Evolutionary conservation across 2,113 vertebrate genomes (phyloP).

Genomic region (Rhipidura dahli): DNA sequence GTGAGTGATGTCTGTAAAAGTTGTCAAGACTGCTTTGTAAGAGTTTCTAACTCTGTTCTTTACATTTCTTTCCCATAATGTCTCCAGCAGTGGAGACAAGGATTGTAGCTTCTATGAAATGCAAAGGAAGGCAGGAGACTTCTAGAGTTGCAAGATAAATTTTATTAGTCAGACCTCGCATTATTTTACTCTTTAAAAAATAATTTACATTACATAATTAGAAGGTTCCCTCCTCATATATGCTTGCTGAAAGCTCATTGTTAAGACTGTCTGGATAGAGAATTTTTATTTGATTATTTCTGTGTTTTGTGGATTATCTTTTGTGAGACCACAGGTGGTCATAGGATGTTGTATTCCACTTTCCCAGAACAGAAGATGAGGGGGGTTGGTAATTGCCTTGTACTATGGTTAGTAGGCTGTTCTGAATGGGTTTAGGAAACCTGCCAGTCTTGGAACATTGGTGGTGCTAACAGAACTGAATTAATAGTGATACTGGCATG

Average conservation of each 20-base stretch:
- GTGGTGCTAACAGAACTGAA: not conserved
- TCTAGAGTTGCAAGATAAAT: constrained; percentile 24
- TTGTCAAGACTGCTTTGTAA: not conserved
- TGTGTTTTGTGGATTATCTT: not conserved
- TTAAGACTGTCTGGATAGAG: not conserved
- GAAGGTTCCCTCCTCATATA: not conserved
- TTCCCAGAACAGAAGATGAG: not conserved
- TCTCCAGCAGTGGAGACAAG: not conserved
- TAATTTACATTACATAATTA: constrained; percentile 20
- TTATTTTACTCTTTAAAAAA: constrained; percentile 39
- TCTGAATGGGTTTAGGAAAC: not conserved
- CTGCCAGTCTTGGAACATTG: not conserved
- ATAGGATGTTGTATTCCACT: not conserved
- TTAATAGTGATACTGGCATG: not conserved
- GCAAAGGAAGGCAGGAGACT: not conserved
- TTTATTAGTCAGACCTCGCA: constrained; percentile 49
- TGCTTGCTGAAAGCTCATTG: not conserved
- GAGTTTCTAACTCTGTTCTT: not conserved
- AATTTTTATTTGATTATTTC: not conserved
- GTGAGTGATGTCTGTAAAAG: not conserved
- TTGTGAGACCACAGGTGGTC: not conserved
- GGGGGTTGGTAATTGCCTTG: not conserved
- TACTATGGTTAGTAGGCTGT: not conserved
- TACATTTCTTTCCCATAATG: not conserved
- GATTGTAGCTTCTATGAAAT: not conserved